Evolutionary conservation across 2,113 vertebrate genomes (phyloP).

Genomic region (Cricetomys ansorgei): DNA sequence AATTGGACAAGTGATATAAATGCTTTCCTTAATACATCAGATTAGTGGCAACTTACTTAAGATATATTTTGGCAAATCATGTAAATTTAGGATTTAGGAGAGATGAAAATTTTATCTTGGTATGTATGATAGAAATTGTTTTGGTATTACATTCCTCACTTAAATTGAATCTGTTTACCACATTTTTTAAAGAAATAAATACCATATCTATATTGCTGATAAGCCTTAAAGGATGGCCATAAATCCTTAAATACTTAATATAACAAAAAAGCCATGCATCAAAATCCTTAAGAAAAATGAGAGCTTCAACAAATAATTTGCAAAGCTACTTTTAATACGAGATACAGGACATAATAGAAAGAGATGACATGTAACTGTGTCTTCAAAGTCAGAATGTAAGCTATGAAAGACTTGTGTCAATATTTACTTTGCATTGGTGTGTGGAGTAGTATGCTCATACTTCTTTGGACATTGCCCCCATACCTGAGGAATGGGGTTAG

Average conservation of each 20-base stretch:
- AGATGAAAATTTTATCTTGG: background rate
- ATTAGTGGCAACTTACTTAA: background rate
- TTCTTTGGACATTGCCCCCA: constrained; percentile 14
- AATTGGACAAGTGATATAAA: background rate
- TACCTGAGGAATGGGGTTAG: background rate
- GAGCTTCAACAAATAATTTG: background rate
- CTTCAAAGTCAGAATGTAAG: constrained; percentile 8
- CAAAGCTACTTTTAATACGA: background rate
- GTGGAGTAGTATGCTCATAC: background rate
- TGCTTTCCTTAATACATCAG: background rate
- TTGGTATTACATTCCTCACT: constrained; percentile 13
- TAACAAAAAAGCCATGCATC: background rate
- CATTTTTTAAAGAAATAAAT: constrained; percentile 34
- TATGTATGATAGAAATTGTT: background rate
- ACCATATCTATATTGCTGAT: background rate
- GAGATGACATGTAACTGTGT: background rate
- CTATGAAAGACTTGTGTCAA: constrained; percentile 21
- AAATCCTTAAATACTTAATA: background rate
- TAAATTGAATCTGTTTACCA: constrained; percentile 1
- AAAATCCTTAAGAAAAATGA: background rate
- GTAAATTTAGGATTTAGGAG: constrained; percentile 37
- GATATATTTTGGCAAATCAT: background rate
- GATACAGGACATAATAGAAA: background rate
- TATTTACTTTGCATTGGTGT: constrained; percentile 21
- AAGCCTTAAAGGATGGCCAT: background rate